A percentile compares a stretch with the other conserved stretches of the same genome.
Evolutionary conservation across 2,888 invertebrate species (phyloP).

Genomic region (Horisme vitalbata): DNA sequence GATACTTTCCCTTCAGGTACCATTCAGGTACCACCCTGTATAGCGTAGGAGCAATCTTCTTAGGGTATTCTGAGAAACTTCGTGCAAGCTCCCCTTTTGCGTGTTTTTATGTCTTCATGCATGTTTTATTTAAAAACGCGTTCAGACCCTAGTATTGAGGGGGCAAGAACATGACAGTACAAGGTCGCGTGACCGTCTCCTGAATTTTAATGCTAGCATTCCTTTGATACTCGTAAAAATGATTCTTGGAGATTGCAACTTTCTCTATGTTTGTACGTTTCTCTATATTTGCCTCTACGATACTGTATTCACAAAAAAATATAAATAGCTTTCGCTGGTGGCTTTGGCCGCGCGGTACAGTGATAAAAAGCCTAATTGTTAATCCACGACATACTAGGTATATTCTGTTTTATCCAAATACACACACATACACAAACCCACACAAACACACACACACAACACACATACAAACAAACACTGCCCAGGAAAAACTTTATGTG

Average conservation of each 20-base stretch:
- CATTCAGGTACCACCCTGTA: constrained; percentile 11
- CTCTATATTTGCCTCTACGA: constrained; percentile 1
- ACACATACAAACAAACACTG: too few relatives aligned
- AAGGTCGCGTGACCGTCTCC: constrained; percentile 68
- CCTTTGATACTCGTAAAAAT: constrained; percentile 76
- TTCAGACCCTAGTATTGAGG: constrained; percentile 53
- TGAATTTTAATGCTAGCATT: constrained; percentile 74
- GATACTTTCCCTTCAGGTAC: too few relatives aligned
- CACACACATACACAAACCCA: too few relatives aligned
- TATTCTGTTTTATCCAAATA: too few relatives aligned
- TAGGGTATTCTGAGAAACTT: constrained; percentile 26
- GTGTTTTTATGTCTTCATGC: constrained; percentile 37
- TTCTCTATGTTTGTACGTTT: constrained; percentile 26
- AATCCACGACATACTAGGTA: too few relatives aligned
- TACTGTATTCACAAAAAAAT: not conserved
- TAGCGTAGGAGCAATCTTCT: constrained; percentile 32
- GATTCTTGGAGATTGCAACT: constrained; percentile 62
- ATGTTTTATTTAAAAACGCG: constrained; percentile 43
- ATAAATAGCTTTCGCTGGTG: too few relatives aligned
- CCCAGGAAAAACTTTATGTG: too few relatives aligned
- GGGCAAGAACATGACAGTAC: constrained; percentile 53
- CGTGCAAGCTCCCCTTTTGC: constrained; percentile 28
- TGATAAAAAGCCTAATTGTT: too few relatives aligned
- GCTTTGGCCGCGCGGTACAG: too few relatives aligned
- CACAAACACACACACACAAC: too few relatives aligned